Base-by-base conservation (phyloP, 2,797 vertebrate species). In the Aeoliscus strigatus region DNA sequence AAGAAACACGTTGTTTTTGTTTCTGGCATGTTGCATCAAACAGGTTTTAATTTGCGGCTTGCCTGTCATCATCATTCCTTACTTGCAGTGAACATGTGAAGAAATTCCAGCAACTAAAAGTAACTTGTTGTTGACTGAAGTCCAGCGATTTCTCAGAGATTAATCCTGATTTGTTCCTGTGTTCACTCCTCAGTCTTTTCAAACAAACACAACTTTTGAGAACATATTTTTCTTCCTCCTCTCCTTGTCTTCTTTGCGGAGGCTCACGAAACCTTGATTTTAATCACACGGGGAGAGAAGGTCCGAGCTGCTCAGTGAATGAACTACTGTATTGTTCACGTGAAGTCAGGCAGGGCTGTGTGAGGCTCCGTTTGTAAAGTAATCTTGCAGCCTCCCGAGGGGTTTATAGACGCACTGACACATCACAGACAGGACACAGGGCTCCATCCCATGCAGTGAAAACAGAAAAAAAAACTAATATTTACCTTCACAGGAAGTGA, bases 291-390 rank as follows among this genome's bases (percentile, higher is more conserved):
- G 37, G 28, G 51, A 48, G 50, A 68, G 53, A n/a, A n/a, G 50
- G 48, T 29, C 9, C 0, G 39, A 64, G 60, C 45, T 47, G 39
- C 34, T 59, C 53, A 9, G 1, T 40, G 74, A 79, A 86, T 85
- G 68, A 88, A 82, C 54, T 24, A 26, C 46, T 45, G 45, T 62
- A 82, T 86, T 87, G 78, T 82, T 75, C 68, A 50, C 64, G 56
- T 47, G 66, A 73, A 70, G 39, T 69, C 40, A 70, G 45, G 57
- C 70, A 48, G 58, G 27, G 30, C 35, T 75, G 56, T 61, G 67
- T 66, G 48, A 61, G 57, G 36, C 47, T 77, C 39, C 9, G 35
- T 66, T 53, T 67, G 68, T 69, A 67, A 70, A 76, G 70, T 51
- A 65, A 79, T 74, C 55, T 59, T 5, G 12, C 14, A 23, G 64